Evolutionary conservation across 2,797 vertebrate genomes (phyloP), one percentile per base, ranked within the genome.

Genomic region (Oryzias dopingdopingensis): DNA sequence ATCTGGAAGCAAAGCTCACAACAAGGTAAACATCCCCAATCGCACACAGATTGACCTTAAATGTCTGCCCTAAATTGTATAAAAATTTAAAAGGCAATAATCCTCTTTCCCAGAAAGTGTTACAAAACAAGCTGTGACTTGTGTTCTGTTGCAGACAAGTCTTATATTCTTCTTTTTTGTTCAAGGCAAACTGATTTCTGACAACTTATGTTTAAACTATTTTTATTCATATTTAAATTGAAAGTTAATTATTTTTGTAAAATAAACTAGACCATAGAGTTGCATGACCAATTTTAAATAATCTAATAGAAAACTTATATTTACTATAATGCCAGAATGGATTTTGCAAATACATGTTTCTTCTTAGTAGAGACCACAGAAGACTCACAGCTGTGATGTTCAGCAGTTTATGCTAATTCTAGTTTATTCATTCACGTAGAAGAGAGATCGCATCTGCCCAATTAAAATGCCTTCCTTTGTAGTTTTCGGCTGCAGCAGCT

Each of bases 1-100:
- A 70, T 88, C 90, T 67, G 76, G 94, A 82, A 93, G 92, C 86
- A 96, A 94, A 91, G 91, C 92, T 53, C 92, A 91, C 79, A 93
- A 70, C 86, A 96, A 97, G 94, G 95, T 98, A 92, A 92, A 67
- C 14, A 16, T 53, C 60, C 49, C 49, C 23, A 44, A 4, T 22
- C 20, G 37, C 44, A 49, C 44, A 43, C 22, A 49, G 24, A 48
- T 65, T n/a, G 17, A 14, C 23, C 20, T 22, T 5, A n/a, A 6
- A 50, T 2, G 2, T 44, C 26, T 51, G 15, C 49, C 23, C 46
- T 29, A 4, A 24, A 8, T 49, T 18, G n/a, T 22, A 29, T 15
- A 17, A 0, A 5, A 41, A 16, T 23, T 24, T 5, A 42, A 53
- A 46, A 26, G 17, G 16, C 15, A 49, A 4, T 2, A n/a, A 6